phyloP scores from a whole-genome alignment of 2,888 invertebrate genomes.

The Branchellion lobata region DNA sequence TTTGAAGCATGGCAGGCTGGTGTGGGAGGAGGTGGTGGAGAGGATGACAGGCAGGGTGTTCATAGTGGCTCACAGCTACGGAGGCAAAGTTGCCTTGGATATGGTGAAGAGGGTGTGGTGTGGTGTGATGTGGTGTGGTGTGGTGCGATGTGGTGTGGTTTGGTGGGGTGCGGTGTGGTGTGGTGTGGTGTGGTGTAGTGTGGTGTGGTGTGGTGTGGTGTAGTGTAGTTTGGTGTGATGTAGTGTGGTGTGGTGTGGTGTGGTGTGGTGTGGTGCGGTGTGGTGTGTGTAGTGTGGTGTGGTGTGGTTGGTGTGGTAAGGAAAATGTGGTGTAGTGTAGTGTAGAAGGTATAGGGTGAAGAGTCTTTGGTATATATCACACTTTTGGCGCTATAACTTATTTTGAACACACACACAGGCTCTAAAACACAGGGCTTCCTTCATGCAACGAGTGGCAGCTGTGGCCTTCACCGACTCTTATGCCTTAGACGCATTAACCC shows the following conservation, averaged over 20 bases:
- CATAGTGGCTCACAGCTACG: slow-evolving; percentile 76
- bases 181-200: background rate
- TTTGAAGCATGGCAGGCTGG: background rate
- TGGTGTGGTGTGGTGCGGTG: too few species aligned
- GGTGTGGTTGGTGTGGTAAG: too few species aligned
- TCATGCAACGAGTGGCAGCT: slow-evolving; percentile 71
- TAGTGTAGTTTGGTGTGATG: background rate
- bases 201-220: background rate
- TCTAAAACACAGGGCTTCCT: slow-evolving; percentile 62
- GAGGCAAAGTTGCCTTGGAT: slow-evolving; percentile 71
- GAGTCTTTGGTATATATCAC: too few species aligned
- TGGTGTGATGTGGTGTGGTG: background rate
- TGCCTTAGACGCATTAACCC: background rate
- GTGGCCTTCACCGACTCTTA: slow-evolving; percentile 77
- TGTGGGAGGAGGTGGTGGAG: background rate
- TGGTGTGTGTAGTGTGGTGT: too few species aligned
- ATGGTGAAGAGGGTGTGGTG: slow-evolving; percentile 64
- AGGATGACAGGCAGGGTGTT: background rate
- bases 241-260: too few species aligned
- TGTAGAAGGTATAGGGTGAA: too few species aligned
- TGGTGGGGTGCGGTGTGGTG: background rate
- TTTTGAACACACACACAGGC: slow-evolving; percentile 49
- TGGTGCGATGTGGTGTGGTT: background rate
- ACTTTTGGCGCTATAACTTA: too few species aligned
- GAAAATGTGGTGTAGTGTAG: too few species aligned